phyloP scores from a whole-genome alignment of 2,113 vertebrate genomes.

The Oplegnathus fasciatus region DNA sequence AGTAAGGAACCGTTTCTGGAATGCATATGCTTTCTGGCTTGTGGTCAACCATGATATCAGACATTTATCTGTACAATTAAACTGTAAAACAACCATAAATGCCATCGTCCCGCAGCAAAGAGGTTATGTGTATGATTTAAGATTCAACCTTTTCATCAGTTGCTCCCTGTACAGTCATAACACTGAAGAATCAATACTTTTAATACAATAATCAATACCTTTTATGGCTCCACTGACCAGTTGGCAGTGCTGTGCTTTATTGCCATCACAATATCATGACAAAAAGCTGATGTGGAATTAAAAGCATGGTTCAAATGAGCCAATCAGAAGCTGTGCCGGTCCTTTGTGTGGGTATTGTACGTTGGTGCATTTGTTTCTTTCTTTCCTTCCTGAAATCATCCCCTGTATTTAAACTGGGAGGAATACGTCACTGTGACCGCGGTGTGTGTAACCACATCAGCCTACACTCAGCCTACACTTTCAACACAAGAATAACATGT shows the following conservation, averaged over 20 bases:
- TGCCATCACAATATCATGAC: neutral
- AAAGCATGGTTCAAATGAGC: constrained; percentile 31
- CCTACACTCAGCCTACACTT: constrained; percentile 43
- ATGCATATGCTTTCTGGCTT: constrained; percentile 18
- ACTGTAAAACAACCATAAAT: constrained; percentile 15
- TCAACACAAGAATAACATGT: constrained; percentile 74
- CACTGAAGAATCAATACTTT: constrained; percentile 7
- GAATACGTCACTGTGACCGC: constrained; percentile 63
- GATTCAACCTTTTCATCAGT: neutral
- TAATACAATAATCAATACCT: constrained; percentile 31
- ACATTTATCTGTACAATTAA: constrained; percentile 15
- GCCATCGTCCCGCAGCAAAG: neutral
- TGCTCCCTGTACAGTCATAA: constrained; percentile 32
- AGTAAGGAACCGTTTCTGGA: constrained; percentile 35
- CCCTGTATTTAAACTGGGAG: constrained; percentile 67
- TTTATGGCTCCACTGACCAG: constrained; percentile 22
- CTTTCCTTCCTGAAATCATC: constrained; percentile 50
- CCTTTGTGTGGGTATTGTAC: constrained; percentile 15
- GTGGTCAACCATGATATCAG: constrained; percentile 13
- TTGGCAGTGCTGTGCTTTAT: constrained; percentile 2
- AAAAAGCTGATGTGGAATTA: neutral
- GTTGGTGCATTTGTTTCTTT: constrained; percentile 34
- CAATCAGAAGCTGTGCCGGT: constrained; percentile 4
- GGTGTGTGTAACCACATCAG: constrained; percentile 62
- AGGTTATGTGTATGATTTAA: neutral